These are phyloP conservation scores for Chamaea fasciata DNA, from an alignment of 2,113 vertebrate genomes.

Conservation along the genomic window DNA sequence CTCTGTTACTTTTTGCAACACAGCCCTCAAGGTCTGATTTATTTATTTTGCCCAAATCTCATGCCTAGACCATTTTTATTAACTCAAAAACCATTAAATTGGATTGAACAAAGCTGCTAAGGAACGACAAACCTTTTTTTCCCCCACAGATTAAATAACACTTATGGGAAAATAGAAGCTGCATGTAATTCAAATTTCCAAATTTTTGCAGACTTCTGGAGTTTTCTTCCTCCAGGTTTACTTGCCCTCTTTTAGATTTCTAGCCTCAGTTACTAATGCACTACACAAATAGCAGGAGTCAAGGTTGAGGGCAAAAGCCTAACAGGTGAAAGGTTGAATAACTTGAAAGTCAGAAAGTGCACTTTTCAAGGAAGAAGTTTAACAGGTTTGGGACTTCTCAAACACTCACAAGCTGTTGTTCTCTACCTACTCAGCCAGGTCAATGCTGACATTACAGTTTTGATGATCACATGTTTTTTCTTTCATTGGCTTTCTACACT, in stretches of 20 bases:
- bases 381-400: conserved; percentile 61
- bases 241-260: conserved; percentile 81
- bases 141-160: background rate
- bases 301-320: conserved; percentile 76
- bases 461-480: background rate
- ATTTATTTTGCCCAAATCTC: background rate
- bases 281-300: conserved; percentile 79
- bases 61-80: background rate
- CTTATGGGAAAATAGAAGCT: conserved; percentile 8
- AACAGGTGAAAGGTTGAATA: conserved; percentile 86
- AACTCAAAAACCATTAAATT: background rate
- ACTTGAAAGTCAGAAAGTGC: conserved; percentile 79
- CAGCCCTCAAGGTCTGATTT: background rate
- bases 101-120: conserved; percentile 7
- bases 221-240: conserved; percentile 50
- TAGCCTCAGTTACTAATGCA: conserved; percentile 68
- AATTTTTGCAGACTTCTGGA: background rate
- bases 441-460: conserved; percentile 44
- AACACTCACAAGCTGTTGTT: background rate
- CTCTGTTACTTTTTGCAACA: background rate
- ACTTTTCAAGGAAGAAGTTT: conserved; percentile 71
- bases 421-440: background rate
- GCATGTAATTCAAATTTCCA: conserved; percentile 25
- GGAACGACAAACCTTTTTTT: background rate
- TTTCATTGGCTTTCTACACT: conserved; percentile 20